phyloP scores from a whole-genome alignment of 2,797 vertebrate species.

The Sebastiscus albofasciatus region DNA sequence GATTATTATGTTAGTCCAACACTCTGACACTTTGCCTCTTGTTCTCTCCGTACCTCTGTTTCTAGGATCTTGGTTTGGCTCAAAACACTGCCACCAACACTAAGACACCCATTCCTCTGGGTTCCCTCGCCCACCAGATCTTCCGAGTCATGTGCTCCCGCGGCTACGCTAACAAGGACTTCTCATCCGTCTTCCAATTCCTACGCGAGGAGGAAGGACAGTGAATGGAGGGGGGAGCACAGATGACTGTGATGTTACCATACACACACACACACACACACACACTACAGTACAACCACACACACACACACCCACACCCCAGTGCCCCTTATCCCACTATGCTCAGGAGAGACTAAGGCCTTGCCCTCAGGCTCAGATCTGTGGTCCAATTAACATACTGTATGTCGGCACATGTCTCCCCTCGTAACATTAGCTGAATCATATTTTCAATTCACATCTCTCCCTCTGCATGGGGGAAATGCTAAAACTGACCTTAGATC shows the following conservation, averaged over 20 bases:
- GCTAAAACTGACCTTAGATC: slow-evolving; percentile 59
- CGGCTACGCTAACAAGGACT: slow-evolving; percentile 97
- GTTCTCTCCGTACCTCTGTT: not conserved
- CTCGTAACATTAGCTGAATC: slow-evolving; percentile 43
- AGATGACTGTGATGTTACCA: slow-evolving; percentile 35
- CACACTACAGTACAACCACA: not conserved
- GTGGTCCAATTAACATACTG: slow-evolving; percentile 58
- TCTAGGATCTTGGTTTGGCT: slow-evolving; percentile 93
- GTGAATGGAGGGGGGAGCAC: slow-evolving; percentile 53
- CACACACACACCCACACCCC: slow-evolving; percentile 33
- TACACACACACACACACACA: slow-evolving; percentile 4
- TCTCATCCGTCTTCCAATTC: slow-evolving; percentile 98
- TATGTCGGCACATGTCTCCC: slow-evolving; percentile 50
- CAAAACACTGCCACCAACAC: slow-evolving; percentile 96
- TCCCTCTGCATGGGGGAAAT: slow-evolving; percentile 44
- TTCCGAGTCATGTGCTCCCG: slow-evolving; percentile 96
- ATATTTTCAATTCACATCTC: slow-evolving; percentile 45
- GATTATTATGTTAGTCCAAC: not conserved
- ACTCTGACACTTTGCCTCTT: not conserved
- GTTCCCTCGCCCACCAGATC: slow-evolving; percentile 95
- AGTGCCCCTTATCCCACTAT: slow-evolving; percentile 63
- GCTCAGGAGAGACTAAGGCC: slow-evolving; percentile 65
- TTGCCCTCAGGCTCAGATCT: slow-evolving; percentile 58
- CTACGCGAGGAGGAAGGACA: slow-evolving; percentile 91
- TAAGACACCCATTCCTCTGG: slow-evolving; percentile 91